phyloP scores from a whole-genome alignment of 2,888 invertebrate genomes.

The Notodonta dromedarius region DNA sequence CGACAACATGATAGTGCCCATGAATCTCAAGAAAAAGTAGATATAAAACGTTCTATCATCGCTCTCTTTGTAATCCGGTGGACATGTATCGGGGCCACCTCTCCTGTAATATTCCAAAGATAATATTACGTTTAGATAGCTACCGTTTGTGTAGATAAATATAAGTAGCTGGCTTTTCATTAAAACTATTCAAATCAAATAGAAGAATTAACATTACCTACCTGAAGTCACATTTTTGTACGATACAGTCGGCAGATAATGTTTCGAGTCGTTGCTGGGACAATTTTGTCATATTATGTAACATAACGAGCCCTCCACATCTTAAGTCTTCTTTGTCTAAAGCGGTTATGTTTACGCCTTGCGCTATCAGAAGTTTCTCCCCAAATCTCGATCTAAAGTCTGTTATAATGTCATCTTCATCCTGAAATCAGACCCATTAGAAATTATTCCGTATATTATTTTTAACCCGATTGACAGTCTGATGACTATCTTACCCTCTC shows the following conservation, averaged over 20 bases:
- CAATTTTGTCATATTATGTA: constrained; percentile 86
- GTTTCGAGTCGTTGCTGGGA: constrained; percentile 84
- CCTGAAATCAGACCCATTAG: constrained; percentile 57
- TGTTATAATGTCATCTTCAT: constrained; percentile 89
- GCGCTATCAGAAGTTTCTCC: constrained; percentile 84
- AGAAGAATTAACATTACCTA: constrained; percentile 42
- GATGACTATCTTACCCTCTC: constrained; percentile 77
- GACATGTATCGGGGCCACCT: constrained; percentile 91
- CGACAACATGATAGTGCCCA: constrained; percentile 92
- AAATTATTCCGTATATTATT: not conserved
- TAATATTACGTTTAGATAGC: constrained; percentile 51
- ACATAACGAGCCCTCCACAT: constrained; percentile 89
- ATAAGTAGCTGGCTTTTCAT: constrained; percentile 48
- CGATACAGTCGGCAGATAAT: constrained; percentile 88
- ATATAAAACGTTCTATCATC: constrained; percentile 92
- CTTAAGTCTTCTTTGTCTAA: constrained; percentile 89
- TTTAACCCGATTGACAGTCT: not conserved
- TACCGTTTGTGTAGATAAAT: constrained; percentile 52
- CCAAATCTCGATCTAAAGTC: constrained; percentile 90
- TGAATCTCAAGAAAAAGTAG: constrained; percentile 91
- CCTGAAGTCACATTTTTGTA: constrained; percentile 90
- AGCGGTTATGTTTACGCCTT: constrained; percentile 89
- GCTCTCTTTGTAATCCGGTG: constrained; percentile 91
- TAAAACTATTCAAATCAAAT: constrained; percentile 44
- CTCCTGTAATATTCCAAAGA: constrained; percentile 77